phyloP scores from a whole-genome alignment of 1,140 invertebrate species.

The Camponotus floridanus region DNA sequence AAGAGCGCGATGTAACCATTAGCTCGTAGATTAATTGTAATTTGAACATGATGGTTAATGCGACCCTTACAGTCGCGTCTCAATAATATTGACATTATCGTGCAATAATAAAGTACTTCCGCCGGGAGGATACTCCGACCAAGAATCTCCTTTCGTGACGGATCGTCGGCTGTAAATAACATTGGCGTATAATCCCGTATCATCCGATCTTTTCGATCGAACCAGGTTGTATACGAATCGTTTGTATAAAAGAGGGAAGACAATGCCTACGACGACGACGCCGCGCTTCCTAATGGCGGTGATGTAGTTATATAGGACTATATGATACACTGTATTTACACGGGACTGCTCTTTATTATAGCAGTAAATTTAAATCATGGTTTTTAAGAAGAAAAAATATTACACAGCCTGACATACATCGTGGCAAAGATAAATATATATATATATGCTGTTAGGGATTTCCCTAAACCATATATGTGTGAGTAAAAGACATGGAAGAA shows the following conservation, averaged over 20 bases:
- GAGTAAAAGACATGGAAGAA: neutral
- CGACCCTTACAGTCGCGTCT: neutral
- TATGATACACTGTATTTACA: neutral
- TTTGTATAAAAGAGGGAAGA: conserved; percentile 37
- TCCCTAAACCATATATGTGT: neutral
- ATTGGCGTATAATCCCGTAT: conserved; percentile 8
- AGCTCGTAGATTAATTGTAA: conserved; percentile 57
- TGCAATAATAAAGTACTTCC: conserved; percentile 17
- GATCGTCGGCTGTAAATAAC: conserved; percentile 51
- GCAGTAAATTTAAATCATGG: conserved; percentile 4
- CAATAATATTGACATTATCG: conserved; percentile 3
- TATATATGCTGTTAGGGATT: neutral
- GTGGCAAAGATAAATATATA: neutral
- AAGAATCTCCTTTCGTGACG: conserved; percentile 13
- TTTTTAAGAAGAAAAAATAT: neutral
- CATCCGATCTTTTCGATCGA: conserved; percentile 27
- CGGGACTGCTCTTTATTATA: neutral
- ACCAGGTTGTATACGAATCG: conserved; percentile 48
- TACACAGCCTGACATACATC: neutral
- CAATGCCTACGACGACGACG: neutral
- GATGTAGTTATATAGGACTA: conserved; percentile 6
- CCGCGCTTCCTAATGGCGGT: neutral
- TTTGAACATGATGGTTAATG: conserved; percentile 26
- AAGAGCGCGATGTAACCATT: conserved; percentile 55
- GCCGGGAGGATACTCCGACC: neutral